Base-by-base conservation (phyloP, 2,113 vertebrate species). In the Chroicocephalus ridibundus region DNA sequence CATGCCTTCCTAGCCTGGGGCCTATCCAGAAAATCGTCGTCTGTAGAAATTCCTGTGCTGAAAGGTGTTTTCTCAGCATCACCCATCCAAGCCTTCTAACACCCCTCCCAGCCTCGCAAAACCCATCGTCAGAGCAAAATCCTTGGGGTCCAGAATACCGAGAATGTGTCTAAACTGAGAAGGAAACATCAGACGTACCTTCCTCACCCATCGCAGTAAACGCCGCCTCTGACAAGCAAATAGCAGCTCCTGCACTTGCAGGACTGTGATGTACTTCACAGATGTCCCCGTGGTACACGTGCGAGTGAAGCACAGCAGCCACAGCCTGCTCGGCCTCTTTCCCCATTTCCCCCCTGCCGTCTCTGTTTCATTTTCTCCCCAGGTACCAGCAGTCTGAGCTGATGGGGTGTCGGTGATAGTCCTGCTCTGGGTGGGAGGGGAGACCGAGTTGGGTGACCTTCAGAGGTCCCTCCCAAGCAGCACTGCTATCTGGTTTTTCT, bases 211-310 rank as follows among this genome's bases (percentile, higher is more conserved):
- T 38, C 36, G 31, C 22, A 82, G 38, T 34, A 79, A 64, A 71
- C 34, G 9, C 79, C 29, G 66, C 8, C 55, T 75, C 61, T 79
- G 36, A 52, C 5, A 38, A 60, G 18, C 31, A n/a, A 11, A 42
- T 8, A 62, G 38, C 77, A 82, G 51, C 40, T 87, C 17, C 61
- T 85, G 65, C 17, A 6, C 47, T 75, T 62, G 11, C 47, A 54
- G 58, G 21, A 15, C 58, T 49, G 20, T 69, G 40, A 27, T 27
- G 3, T 27, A 15, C 76, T 58, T 93, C 72, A 65, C 24, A 34
- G 36, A 5, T 75, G 70, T 81, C 38, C n/a, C 36, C 1, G 0
- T 0, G 2, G 17, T 83, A 49, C 11, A 9, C 2, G 0, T 36
- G 15, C 10, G 8, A n/a, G 11, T 38, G 44, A 85, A 88, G 27